Percentiles rank a stretch among this genome's conserved stretches.
These are phyloP conservation scores for Pollenia labialis DNA, from an alignment of 2,888 invertebrate species.

Conservation along the genomic window DNA sequence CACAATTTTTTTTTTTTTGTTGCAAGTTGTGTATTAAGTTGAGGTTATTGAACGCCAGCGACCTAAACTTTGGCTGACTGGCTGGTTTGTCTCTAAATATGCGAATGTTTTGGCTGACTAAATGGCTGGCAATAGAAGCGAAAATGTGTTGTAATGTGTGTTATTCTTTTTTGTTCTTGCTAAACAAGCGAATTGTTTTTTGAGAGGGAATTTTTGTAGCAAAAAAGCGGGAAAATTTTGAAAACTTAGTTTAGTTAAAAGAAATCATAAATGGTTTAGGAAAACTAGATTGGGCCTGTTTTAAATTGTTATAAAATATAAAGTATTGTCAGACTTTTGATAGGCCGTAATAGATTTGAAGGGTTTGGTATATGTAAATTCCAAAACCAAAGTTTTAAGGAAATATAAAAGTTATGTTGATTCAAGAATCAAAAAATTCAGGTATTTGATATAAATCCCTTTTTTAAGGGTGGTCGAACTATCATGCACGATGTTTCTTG, in stretches of 20 bases:
- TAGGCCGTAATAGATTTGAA: too few species aligned
- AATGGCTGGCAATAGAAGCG: slow-evolving; percentile 56
- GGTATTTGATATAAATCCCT: too few species aligned
- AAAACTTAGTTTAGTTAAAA: not conserved
- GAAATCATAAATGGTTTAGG: not conserved
- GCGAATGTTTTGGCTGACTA: slow-evolving; percentile 67
- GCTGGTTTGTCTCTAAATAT: slow-evolving; percentile 71
- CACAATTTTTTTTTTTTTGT: slow-evolving; percentile 54
- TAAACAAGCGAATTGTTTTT: not conserved
- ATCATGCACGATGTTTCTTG: too few species aligned
- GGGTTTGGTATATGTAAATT: too few species aligned
- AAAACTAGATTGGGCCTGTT: too few species aligned
- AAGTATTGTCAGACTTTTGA: too few species aligned
- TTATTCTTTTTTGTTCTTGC: not conserved
- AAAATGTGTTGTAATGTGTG: slow-evolving; percentile 16
- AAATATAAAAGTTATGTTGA: too few species aligned
- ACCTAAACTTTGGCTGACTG: slow-evolving; percentile 79
- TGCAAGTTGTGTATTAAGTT: slow-evolving; percentile 54
- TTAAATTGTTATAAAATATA: too few species aligned
- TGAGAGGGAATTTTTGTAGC: too few species aligned
- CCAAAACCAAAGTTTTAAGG: too few species aligned
- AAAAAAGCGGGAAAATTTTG: slow-evolving; percentile 13
- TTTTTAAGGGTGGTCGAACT: too few species aligned
- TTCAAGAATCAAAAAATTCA: too few species aligned
- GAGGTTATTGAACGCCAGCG: slow-evolving; percentile 82